phyloP scores from a whole-genome alignment of 2,113 vertebrate genomes.

The Menura novaehollandiae region DNA sequence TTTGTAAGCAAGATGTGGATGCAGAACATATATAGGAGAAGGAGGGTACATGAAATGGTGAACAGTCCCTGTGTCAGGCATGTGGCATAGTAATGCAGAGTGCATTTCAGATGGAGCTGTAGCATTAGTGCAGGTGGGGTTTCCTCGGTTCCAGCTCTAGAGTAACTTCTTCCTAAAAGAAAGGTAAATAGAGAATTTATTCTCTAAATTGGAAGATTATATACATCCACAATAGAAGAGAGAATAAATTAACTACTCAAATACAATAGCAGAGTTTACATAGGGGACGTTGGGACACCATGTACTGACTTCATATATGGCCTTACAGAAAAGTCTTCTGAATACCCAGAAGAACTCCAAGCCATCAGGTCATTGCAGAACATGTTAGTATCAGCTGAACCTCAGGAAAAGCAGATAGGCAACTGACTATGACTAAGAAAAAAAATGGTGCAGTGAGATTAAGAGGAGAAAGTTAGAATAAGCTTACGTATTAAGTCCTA shows the following conservation, averaged over 20 bases:
- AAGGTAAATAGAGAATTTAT: background rate
- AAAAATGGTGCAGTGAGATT: background rate
- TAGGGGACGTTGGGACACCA: background rate
- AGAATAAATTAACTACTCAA: background rate
- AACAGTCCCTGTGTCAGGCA: background rate
- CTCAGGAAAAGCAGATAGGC: background rate
- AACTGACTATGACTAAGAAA: background rate
- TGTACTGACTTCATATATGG: background rate
- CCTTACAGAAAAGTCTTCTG: background rate
- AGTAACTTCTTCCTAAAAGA: background rate
- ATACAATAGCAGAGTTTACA: accelerated
- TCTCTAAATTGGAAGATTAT: background rate
- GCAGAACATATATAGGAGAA: background rate
- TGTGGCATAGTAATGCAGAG: background rate
- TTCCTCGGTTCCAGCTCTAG: background rate
- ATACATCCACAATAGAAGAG: background rate
- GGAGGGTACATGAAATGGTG: background rate
- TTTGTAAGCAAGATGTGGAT: background rate
- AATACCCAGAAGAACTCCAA: background rate
- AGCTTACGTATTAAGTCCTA: accelerated
- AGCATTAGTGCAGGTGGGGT: background rate
- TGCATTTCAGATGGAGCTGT: background rate
- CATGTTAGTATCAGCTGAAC: background rate
- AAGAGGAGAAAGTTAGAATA: background rate
- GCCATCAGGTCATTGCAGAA: background rate